These are phyloP conservation scores for Sylvilagus bachmani DNA, from an alignment of 2,113 vertebrate species.

Conservation along the genomic window DNA sequence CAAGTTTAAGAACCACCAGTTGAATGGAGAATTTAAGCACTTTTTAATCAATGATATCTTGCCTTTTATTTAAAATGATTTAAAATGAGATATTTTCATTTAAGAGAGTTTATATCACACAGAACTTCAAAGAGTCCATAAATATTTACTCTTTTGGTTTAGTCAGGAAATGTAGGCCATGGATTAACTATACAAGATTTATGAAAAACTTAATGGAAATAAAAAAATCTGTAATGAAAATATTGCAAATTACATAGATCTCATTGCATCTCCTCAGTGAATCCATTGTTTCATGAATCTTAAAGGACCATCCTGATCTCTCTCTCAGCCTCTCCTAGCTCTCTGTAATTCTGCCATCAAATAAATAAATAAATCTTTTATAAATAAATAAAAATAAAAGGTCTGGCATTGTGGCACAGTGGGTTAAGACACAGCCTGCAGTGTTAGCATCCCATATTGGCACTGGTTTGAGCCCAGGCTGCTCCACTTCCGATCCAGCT, in stretches of 20 bases:
- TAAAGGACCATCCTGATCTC: background rate
- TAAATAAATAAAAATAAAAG: too few species aligned
- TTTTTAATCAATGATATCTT: slow-evolving; percentile 6
- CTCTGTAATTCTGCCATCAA: too few species aligned
- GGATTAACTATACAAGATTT: background rate
- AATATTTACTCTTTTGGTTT: slow-evolving; percentile 6
- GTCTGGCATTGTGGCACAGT: too few species aligned
- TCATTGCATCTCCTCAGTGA: background rate
- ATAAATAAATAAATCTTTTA: too few species aligned
- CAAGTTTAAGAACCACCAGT: background rate
- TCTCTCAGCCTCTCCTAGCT: too few species aligned
- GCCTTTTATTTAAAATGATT: background rate
- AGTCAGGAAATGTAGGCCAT: background rate
- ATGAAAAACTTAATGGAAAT: slow-evolving; percentile 34
- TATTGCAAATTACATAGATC: background rate
- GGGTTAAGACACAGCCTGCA: too few species aligned
- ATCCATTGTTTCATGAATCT: background rate
- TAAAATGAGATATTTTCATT: background rate
- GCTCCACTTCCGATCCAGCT: too few species aligned
- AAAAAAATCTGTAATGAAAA: background rate
- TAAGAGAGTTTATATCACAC: background rate
- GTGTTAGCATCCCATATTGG: too few species aligned
- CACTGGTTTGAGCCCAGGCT: too few species aligned
- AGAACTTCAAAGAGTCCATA: background rate
- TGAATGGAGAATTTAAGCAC: background rate